Evolutionary conservation across 2,113 vertebrate genomes (phyloP), one percentile per base, ranked within the genome.

Genomic region (Macquaria australasica): DNA sequence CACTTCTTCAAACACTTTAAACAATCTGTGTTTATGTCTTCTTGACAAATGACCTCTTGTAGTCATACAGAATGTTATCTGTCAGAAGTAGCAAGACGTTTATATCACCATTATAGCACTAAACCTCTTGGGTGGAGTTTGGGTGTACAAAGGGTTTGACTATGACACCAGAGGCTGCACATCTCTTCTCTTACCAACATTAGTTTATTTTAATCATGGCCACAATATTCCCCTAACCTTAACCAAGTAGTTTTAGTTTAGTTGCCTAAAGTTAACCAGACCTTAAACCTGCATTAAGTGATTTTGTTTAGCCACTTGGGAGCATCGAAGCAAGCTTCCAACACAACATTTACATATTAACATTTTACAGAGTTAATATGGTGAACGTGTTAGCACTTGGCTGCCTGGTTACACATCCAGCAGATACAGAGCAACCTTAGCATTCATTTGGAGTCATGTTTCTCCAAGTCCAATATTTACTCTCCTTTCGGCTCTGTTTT

Each of bases 1-100:
- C 23, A 23, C 16, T 39, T 53, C 41, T 51, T 68, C 31, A 83
- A 55, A 45, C 43, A 45, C 68, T 45, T 28, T 45, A 45, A 73
- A 72, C 2, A 15, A 60, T 34, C 10, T 12, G 41, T 73, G 41
- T 63, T 69, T 79, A 58, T 51, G 62, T 75, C 63, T 73, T 48
- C 50, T 20, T 63, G 45, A 62, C 37, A 70, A 69, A 31, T 48
- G n/a, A 69, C 25, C 56, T 51, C 58, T 71, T 48, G 20, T 28
- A 14, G 37, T 56, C 55, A 25, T 39, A 18, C 62, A 69, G 64
- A 51, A 23, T 62, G 41, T 71, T 68, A 18, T 41, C n/a, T 58
- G n/a, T 76, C 58, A 60, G 58, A 79, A 78, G 60, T 12, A 66
- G 82, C 1, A 31, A 67, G 58, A 67, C n/a, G n/a, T n/a, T n/a